A percentile compares a stretch with the other conserved stretches of the same genome.
These are phyloP conservation scores for Ophthalmolycus amberensis DNA, from an alignment of 2,113 vertebrate genomes.

Conservation along the genomic window DNA sequence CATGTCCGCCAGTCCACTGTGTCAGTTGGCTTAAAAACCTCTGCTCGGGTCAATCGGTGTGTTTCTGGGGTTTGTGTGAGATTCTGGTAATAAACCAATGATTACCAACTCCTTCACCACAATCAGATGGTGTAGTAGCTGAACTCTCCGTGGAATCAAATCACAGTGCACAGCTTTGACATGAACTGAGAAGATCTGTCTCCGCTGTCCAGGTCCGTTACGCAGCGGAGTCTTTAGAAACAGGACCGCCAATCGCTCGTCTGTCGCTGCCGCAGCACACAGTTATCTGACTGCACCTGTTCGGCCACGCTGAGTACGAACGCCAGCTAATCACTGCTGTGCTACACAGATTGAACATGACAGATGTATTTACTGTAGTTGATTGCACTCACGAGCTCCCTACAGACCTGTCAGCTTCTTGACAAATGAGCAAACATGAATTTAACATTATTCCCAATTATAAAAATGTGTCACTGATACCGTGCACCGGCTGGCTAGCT, in stretches of 20 bases:
- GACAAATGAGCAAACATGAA: conserved; percentile 57
- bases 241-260: conserved; percentile 15
- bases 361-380: conserved; percentile 49
- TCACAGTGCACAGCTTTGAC: background rate
- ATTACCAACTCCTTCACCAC: conserved; percentile 30
- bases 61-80: conserved; percentile 21
- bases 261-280: conserved; percentile 11
- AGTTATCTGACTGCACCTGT: background rate
- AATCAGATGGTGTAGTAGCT: conserved; percentile 9
- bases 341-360: conserved; percentile 28
- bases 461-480: conserved; percentile 24
- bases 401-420: conserved; percentile 29
- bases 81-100: conserved; percentile 29
- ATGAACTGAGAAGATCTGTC: background rate
- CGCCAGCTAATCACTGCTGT: conserved; percentile 31
- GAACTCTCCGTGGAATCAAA: conserved; percentile 11
- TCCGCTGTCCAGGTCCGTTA: conserved; percentile 1
- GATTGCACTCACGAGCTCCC: conserved; percentile 28
- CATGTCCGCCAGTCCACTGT: background rate
- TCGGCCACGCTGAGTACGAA: conserved; percentile 8
- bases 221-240: conserved; percentile 11
- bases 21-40: background rate
- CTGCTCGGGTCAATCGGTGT: conserved; percentile 1
- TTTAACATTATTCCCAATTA: conserved; percentile 35
- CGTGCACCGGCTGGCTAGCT: background rate